Conservation (phyloP, 2,888 invertebrate genomes). For the Trachelus tabidus region DNA sequence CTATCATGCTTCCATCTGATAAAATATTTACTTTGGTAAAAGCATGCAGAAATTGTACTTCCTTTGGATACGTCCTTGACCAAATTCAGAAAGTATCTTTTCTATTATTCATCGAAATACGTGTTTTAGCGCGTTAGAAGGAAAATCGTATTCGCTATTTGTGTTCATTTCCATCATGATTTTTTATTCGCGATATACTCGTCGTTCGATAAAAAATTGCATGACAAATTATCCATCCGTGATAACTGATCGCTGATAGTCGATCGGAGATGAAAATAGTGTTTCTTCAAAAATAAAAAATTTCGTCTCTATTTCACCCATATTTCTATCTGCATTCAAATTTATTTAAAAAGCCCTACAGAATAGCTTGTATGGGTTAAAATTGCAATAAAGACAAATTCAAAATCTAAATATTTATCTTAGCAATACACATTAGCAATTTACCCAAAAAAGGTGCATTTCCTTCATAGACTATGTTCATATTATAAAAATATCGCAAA, state of each 20-base stretch:
- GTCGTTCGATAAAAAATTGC: background rate
- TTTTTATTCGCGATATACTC: background rate
- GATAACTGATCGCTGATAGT: background rate
- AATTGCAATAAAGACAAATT: no score
- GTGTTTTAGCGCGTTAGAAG: background rate
- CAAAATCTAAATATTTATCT: no score
- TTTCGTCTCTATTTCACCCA: no score
- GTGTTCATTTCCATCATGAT: background rate
- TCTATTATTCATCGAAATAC: background rate
- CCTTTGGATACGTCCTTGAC: background rate
- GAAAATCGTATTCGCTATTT: background rate
- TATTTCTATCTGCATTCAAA: background rate
- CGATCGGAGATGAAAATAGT: background rate
- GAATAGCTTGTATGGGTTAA: no score
- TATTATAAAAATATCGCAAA: background rate
- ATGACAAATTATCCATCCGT: background rate
- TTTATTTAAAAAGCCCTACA: background rate
- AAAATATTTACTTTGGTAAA: conserved; percentile 26
- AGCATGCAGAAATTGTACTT: background rate
- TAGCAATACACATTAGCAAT: background rate
- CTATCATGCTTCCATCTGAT: conserved; percentile 17
- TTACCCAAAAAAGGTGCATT: background rate
- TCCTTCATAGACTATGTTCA: background rate
- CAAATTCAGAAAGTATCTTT: background rate
- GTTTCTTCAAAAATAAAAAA: background rate